Evolutionary conservation across 1,140 invertebrate species (phyloP), one percentile per base, ranked within the genome.

Genomic region (Pectinophora gossypiella): DNA sequence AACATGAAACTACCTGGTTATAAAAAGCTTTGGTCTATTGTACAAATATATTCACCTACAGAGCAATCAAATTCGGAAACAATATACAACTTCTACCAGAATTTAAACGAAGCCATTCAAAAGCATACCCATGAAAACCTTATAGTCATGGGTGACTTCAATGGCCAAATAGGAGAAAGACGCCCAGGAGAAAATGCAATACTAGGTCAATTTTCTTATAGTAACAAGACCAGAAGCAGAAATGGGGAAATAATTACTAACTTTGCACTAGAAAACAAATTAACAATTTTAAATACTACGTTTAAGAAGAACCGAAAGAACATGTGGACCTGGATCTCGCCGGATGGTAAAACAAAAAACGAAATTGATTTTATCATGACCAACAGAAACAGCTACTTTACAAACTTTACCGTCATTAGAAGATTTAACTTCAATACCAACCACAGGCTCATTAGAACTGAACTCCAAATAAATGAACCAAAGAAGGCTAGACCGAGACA

Each of bases 121-220:
- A 61, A 57, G 51, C 59, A 63, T 52, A 23, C 45, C 0, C 23
- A 62, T 42, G 67, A 68, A 1, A 61, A 68, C 47, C 0, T 68
- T 2, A 43, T 72, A 9, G 2, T 70, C 2, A 68, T 70, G 62
- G 64, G 64, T 6, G 60, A 73, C 13, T 69, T 69, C n/a, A 75
- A 69, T 52, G 68, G 54, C 1, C 59, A 68, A 57, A 51, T 68
- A 0, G 68, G 64, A 1, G 16, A 0, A 19, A 20, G 19, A 61
- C 12, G 13, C 43, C 0, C 43, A 0, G 66, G 55, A 15, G 68
- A 67, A 61, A 63, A 71, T 45, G 32, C 48, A 35, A 50, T 68
- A 51, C 51, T 65, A 35, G 68, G 65, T 0, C 61, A 61, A 46
- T 61, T 49, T 22, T 9, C 4, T 2, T 50, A 40, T 40, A 55